Evolutionary conservation across 2,797 vertebrate species (phyloP).

Genomic region (Chelidonichthys spinosus): DNA sequence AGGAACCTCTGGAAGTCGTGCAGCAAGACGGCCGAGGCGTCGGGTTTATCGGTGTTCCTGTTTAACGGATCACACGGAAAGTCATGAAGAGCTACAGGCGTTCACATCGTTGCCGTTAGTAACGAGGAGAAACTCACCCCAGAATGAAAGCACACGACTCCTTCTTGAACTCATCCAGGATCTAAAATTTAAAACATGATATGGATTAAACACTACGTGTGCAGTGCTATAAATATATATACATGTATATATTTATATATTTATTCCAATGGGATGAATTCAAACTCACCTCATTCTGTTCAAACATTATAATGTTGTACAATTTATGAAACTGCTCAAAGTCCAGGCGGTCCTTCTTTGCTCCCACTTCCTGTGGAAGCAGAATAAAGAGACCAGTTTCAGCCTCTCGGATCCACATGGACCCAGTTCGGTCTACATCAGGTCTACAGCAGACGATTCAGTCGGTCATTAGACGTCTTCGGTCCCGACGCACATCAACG

Average conservation of each 20-base stretch:
- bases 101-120: background rate
- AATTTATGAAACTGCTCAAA: slow-evolving; percentile 97
- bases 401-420: no score
- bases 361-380: slow-evolving; percentile 87
- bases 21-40: slow-evolving; percentile 90
- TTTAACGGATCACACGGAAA: slow-evolving; percentile 12
- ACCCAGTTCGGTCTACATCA: no score
- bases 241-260: background rate
- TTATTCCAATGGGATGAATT: background rate
- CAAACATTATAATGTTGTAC: slow-evolving; percentile 97
- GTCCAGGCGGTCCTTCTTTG: slow-evolving; percentile 91
- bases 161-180: slow-evolving; percentile 95
- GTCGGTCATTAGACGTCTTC: no score
- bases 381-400: slow-evolving; percentile 4
- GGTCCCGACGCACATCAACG: no score
- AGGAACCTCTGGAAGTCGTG: slow-evolving; percentile 96
- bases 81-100: background rate
- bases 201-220: background rate
- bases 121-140: slow-evolving; percentile 84
- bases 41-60: slow-evolving; percentile 93
- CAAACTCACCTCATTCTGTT: slow-evolving; percentile 91
- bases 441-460: no score
- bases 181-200: slow-evolving; percentile 76
- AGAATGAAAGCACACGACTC: slow-evolving; percentile 94
- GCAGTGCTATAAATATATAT: background rate